Evolutionary conservation across 1,140 invertebrate species (phyloP).

Genomic region (Apocrypta bakeri): DNA sequence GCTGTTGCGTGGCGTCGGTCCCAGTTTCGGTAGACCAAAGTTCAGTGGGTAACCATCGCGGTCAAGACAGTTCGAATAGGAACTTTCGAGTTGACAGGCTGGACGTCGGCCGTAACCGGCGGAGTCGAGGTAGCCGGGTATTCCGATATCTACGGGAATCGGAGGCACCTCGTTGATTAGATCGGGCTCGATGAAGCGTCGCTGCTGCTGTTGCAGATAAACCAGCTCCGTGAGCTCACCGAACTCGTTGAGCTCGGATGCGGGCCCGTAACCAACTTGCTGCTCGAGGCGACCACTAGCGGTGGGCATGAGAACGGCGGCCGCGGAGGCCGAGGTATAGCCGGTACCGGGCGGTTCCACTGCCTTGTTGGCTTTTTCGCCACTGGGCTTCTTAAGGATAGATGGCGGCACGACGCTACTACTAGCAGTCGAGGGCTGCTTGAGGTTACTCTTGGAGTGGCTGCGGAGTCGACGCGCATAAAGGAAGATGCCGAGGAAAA

Average conservation of each 20-base stretch:
- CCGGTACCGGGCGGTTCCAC: conserved; percentile 48
- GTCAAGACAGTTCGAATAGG: conserved; percentile 75
- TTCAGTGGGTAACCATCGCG: conserved; percentile 86
- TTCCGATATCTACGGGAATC: conserved; percentile 52
- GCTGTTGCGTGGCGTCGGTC: conserved; percentile 73
- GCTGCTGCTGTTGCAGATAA: conserved; percentile 55
- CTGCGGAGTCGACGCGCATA: conserved; percentile 61
- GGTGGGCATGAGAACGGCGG: conserved; percentile 49
- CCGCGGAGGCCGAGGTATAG: conserved; percentile 52
- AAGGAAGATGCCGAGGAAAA: conserved; percentile 65
- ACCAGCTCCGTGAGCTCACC: conserved; percentile 1
- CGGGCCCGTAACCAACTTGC: conserved; percentile 56
- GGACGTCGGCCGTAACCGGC: conserved; percentile 59
- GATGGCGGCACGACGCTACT: conserved; percentile 62
- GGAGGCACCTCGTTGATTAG: conserved; percentile 69
- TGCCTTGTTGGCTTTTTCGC: conserved; percentile 36
- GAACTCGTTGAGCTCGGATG: conserved; percentile 48
- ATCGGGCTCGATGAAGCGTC: conserved; percentile 69
- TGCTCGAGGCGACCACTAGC: neutral
- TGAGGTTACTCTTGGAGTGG: neutral
- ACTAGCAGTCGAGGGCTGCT: conserved; percentile 48
- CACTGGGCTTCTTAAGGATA: conserved; percentile 60
- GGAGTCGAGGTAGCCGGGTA: conserved; percentile 35
- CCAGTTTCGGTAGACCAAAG: conserved; percentile 84
- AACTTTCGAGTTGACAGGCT: conserved; percentile 16